These are phyloP conservation scores for Ormyrus nitidulus DNA, from an alignment of 2,888 invertebrate genomes.

Conservation along the genomic window DNA sequence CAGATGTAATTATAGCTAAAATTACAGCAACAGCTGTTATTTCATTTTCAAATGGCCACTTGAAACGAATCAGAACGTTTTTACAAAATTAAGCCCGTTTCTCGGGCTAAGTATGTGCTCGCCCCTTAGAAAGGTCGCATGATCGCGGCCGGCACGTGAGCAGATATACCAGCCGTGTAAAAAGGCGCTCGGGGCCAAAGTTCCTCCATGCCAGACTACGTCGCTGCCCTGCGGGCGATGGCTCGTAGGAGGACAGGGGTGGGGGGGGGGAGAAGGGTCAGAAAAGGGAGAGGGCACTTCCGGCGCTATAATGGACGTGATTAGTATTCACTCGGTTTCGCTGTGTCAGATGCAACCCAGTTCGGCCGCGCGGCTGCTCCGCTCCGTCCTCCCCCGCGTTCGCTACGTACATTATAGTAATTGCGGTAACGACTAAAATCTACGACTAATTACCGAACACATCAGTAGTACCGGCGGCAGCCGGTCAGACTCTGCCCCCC, in stretches of 20 bases:
- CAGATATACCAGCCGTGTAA: background rate
- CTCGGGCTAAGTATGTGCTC: too few species aligned
- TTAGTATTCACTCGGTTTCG: constrained; percentile 73
- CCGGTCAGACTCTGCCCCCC: background rate
- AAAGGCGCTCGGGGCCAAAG: background rate
- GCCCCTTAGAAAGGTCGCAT: background rate
- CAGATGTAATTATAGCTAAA: too few species aligned
- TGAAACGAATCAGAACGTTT: too few species aligned
- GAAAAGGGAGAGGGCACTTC: constrained; percentile 30
- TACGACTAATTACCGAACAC: constrained; percentile 56
- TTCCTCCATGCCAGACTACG: too few species aligned
- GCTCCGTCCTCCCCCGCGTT: background rate
- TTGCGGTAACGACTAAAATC: constrained; percentile 55
- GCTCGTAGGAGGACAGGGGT: background rate
- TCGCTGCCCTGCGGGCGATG: too few species aligned
- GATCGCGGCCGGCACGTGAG: background rate
- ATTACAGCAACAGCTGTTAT: too few species aligned
- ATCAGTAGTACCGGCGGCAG: background rate
- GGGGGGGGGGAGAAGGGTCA: background rate
- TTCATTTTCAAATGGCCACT: too few species aligned
- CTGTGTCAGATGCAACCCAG: constrained; percentile 68
- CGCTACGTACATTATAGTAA: constrained; percentile 57
- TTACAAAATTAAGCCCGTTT: too few species aligned
- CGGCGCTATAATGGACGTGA: constrained; percentile 61
- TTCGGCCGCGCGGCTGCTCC: constrained; percentile 34